Percentiles rank a stretch among this genome's conserved stretches.
Conservation (phyloP, 2,888 invertebrate genomes). For the Pilophorus perplexus region DNA sequence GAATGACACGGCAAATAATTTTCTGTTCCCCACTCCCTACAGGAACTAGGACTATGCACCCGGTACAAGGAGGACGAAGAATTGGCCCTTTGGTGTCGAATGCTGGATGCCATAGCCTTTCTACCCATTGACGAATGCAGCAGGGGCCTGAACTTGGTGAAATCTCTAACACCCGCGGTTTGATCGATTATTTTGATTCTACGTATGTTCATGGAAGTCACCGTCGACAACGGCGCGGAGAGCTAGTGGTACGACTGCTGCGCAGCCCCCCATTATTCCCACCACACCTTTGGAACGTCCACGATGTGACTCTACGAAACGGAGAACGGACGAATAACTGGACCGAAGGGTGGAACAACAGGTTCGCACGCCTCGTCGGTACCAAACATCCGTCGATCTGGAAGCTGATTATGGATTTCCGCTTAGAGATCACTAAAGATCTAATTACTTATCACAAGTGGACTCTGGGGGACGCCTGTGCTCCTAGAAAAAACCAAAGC, state of each 20-base stretch:
- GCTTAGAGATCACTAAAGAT: not conserved
- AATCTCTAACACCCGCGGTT: not conserved
- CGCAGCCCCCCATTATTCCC: not conserved
- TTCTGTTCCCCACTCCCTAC: not conserved
- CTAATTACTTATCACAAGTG: not conserved
- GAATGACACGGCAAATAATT: not conserved
- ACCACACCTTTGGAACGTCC: not conserved
- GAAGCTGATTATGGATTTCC: not conserved
- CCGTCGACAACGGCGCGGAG: not conserved
- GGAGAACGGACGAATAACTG: not conserved
- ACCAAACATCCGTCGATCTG: not conserved
- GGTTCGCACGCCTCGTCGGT: not conserved
- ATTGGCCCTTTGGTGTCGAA: not conserved
- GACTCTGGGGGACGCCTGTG: not conserved
- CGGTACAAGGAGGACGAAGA: not conserved
- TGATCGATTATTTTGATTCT: not conserved
- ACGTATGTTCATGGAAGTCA: not conserved
- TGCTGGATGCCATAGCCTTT: not conserved
- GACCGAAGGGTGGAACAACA: not conserved
- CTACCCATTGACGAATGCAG: not conserved
- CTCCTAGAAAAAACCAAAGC: not conserved
- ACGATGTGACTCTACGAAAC: not conserved
- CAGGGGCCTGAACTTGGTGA: not conserved
- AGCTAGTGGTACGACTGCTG: not conserved
- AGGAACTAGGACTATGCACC: not conserved